phyloP scores from a whole-genome alignment of 2,797 vertebrate species.

The Ciconia nigra region DNA sequence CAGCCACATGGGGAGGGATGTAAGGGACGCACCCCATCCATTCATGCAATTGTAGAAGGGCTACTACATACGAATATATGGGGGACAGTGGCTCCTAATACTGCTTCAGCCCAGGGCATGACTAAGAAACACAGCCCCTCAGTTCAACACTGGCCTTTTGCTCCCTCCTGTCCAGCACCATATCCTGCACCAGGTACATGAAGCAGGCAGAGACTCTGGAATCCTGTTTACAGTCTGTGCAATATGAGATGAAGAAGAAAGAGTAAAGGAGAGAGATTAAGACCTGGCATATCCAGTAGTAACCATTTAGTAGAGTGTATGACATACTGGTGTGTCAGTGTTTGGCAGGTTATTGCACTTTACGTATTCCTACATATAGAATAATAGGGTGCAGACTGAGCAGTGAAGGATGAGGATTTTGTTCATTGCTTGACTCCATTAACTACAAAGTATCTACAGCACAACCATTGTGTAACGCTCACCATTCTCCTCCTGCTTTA shows the following conservation, averaged over 20 bases:
- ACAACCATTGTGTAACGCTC: background rate
- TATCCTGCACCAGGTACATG: background rate
- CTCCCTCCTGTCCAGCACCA: background rate
- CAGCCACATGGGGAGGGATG: rapidly evolving
- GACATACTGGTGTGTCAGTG: background rate
- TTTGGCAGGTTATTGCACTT: background rate
- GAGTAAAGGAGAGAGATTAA: background rate
- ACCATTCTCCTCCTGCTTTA: background rate
- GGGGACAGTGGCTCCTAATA: background rate
- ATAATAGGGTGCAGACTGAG: background rate
- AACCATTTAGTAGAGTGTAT: background rate
- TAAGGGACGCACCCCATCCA: background rate
- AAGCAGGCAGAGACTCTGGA: background rate
- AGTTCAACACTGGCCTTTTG: background rate
- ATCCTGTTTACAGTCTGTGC: background rate
- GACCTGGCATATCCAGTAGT: background rate
- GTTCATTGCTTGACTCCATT: background rate
- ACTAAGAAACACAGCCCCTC: background rate
- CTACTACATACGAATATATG: background rate
- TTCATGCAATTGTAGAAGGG: background rate
- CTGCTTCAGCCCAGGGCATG: background rate
- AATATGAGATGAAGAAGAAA: background rate
- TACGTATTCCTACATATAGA: background rate
- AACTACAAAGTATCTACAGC: background rate
- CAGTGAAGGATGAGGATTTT: background rate